Conservation (phyloP, 2,113 vertebrate genomes). For the Chascanopsetta lugubris region DNA sequence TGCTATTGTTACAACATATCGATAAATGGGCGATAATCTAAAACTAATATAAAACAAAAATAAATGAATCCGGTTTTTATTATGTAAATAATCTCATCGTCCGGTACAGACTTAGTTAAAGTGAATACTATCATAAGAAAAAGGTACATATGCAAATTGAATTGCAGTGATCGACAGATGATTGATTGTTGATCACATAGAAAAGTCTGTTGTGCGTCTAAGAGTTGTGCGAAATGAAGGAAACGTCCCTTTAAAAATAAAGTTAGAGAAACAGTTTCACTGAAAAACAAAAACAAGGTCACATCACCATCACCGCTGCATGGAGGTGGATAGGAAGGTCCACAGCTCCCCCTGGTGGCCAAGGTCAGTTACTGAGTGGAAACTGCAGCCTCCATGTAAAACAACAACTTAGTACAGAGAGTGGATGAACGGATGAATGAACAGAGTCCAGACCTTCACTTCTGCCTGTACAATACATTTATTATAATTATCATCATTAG, state of each 20-base stretch:
- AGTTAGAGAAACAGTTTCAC: not conserved
- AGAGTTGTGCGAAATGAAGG: not conserved
- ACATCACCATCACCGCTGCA: not conserved
- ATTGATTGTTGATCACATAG: not conserved
- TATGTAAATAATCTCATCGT: no score
- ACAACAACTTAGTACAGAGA: not conserved
- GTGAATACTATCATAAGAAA: no score
- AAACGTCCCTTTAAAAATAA: not conserved
- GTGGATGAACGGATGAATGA: not conserved
- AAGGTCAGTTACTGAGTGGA: not conserved
- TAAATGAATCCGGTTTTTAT: no score
- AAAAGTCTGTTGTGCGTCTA: not conserved
- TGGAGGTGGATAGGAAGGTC: no score
- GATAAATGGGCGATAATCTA: no score
- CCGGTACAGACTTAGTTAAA: no score
- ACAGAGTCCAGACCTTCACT: slow-evolving; percentile 1
- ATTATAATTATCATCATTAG: slow-evolving; percentile 60
- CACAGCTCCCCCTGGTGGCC: slow-evolving; percentile 31
- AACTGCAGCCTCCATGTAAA: not conserved
- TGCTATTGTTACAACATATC: no score
- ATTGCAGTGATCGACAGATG: no score
- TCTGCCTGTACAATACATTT: slow-evolving; percentile 73
- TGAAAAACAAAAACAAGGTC: not conserved
- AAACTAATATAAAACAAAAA: no score
- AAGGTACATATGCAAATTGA: no score